Conservation (phyloP, 1,140 invertebrate species). For the Drosophila virilis region DNA sequence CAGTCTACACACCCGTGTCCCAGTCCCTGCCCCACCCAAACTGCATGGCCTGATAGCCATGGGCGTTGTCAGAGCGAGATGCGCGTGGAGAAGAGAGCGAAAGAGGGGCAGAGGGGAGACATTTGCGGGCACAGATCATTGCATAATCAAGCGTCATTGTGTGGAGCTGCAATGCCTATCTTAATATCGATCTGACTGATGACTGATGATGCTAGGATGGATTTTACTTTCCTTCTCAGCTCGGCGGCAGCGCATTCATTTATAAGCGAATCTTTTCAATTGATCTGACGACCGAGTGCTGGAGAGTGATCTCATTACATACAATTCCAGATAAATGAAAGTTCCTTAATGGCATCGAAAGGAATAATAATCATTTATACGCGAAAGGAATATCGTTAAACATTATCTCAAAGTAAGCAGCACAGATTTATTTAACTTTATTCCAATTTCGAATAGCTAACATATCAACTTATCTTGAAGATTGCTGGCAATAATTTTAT, state of each 20-base stretch:
- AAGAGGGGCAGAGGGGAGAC: not conserved
- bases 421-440: too few relatives aligned
- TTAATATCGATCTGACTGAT: constrained; percentile 43
- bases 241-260: not conserved
- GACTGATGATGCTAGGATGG: constrained; percentile 45
- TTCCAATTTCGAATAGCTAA: too few relatives aligned
- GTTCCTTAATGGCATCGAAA: constrained; percentile 20
- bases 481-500: too few relatives aligned
- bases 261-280: constrained; percentile 24
- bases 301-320: constrained; percentile 25
- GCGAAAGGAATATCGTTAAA: not conserved
- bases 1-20: not conserved
- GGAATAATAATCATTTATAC: constrained; percentile 7
- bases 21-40: constrained; percentile 1
- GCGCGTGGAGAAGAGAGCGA: not conserved
- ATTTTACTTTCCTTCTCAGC: constrained; percentile 38
- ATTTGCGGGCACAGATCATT: constrained; percentile 31
- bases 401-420: not conserved
- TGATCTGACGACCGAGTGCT: constrained; percentile 11
- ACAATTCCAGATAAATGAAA: constrained; percentile 34
- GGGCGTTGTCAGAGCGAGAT: constrained; percentile 7
- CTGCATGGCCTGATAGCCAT: constrained; percentile 16
- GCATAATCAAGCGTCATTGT: constrained; percentile 42
- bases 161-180: constrained; percentile 31
- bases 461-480: too few relatives aligned